Percentiles rank a stretch among this genome's conserved stretches.
These are phyloP conservation scores for Drosophila testacea DNA, from an alignment of 2,888 invertebrate genomes.

Conservation along the genomic window DNA sequence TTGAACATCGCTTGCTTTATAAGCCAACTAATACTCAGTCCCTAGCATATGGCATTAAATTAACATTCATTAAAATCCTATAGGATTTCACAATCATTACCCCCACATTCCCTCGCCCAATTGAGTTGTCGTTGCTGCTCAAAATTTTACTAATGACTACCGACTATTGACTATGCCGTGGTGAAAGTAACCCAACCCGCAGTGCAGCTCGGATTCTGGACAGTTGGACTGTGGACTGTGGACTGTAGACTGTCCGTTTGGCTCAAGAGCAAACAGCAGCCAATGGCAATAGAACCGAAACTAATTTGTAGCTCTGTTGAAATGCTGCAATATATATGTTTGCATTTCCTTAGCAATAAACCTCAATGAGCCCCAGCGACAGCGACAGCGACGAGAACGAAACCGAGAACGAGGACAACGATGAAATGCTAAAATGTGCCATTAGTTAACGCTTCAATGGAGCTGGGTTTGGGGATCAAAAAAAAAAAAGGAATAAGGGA, in stretches of 20 bases:
- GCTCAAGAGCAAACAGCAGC: constrained; percentile 17
- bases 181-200: constrained; percentile 9
- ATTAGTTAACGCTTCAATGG: constrained; percentile 62
- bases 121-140: constrained; percentile 57
- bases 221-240: not conserved
- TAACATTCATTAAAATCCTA: constrained; percentile 29
- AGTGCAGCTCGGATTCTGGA: constrained; percentile 1
- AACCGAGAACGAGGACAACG: constrained; percentile 33
- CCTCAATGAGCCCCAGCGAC: constrained; percentile 67
- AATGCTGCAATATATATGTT: constrained; percentile 72
- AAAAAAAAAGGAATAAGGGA: constrained; percentile 14
- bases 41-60: constrained; percentile 26
- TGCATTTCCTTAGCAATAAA: constrained; percentile 76
- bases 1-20: not conserved
- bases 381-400: constrained; percentile 19
- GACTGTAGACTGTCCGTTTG: constrained; percentile 6
- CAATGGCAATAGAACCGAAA: constrained; percentile 46
- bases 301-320: constrained; percentile 63
- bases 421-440: constrained; percentile 70
- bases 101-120: not conserved
- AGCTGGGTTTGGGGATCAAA: constrained; percentile 24
- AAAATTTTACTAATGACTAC: constrained; percentile 72
- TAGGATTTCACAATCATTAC: not conserved
- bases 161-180: constrained; percentile 23
- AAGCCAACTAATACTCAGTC: constrained; percentile 32